Percentiles rank a stretch among this genome's conserved stretches.
Conservation (phyloP, 2,888 invertebrate species). For the Lycophotia porphyrea region DNA sequence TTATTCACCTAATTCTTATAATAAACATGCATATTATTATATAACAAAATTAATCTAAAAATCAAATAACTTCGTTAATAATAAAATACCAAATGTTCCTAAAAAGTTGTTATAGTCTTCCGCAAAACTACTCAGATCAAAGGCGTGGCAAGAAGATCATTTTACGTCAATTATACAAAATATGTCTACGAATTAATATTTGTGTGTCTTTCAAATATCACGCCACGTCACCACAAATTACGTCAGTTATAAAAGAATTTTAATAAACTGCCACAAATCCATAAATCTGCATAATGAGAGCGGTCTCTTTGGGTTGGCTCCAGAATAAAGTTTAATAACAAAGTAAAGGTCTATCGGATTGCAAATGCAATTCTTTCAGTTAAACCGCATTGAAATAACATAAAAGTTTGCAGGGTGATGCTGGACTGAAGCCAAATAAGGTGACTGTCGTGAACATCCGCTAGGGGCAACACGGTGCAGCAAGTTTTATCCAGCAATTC, state of each 20-base stretch:
- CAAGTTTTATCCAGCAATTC: slow-evolving; percentile 68
- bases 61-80: slow-evolving; percentile 25
- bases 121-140: slow-evolving; percentile 31
- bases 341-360: slow-evolving; percentile 70
- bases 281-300: slow-evolving; percentile 41
- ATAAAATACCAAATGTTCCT: slow-evolving; percentile 38
- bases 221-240: slow-evolving; percentile 20
- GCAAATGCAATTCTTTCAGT: slow-evolving; percentile 79
- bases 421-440: slow-evolving; percentile 89
- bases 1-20: slow-evolving; percentile 36
- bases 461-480: slow-evolving; percentile 76
- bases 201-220: slow-evolving; percentile 12
- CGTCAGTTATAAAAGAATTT: slow-evolving; percentile 24
- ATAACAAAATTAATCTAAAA: slow-evolving; percentile 30
- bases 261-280: slow-evolving; percentile 17
- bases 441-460: slow-evolving; percentile 87
- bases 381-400: slow-evolving; percentile 88
- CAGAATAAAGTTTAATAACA: slow-evolving; percentile 59
- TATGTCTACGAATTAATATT: slow-evolving; percentile 21
- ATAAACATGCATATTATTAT: slow-evolving; percentile 30
- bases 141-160: slow-evolving; percentile 23
- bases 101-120: slow-evolving; percentile 39
- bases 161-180: slow-evolving; percentile 37
- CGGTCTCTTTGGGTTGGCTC: slow-evolving; percentile 30
- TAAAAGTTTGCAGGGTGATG: slow-evolving; percentile 84